Percentiles rank a stretch among this genome's conserved stretches.
phyloP scores from a whole-genome alignment of 2,113 vertebrate genomes.

The Corvus moneduloides region DNA sequence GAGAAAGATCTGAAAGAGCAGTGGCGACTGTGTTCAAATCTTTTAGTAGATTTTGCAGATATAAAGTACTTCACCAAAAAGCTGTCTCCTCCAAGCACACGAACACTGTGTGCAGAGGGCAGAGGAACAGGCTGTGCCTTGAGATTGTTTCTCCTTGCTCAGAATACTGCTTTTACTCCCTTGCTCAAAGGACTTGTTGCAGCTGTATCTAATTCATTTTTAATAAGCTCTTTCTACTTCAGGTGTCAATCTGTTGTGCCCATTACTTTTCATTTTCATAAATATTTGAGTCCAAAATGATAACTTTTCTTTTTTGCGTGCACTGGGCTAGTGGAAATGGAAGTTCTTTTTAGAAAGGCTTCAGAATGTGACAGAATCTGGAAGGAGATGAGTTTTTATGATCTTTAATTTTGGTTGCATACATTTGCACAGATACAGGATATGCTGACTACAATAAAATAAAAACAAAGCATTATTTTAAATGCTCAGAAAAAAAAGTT shows the following conservation, averaged over 20 bases:
- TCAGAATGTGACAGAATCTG: background rate
- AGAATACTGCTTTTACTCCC: slow-evolving; percentile 22
- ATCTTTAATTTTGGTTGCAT: background rate
- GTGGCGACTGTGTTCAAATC: background rate
- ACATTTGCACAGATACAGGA: background rate
- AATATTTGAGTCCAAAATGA: background rate
- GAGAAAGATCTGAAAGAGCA: background rate
- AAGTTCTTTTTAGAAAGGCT: background rate
- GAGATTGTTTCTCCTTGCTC: slow-evolving; percentile 11
- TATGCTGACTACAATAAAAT: background rate
- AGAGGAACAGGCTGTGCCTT: background rate
- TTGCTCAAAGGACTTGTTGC: slow-evolving; percentile 30
- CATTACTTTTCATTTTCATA: slow-evolving; percentile 45
- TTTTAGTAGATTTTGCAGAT: background rate
- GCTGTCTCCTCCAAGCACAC: background rate
- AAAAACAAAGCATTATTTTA: background rate
- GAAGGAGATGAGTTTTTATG: background rate
- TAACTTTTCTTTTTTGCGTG: background rate
- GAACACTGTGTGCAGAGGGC: background rate
- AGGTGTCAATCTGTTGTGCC: slow-evolving; percentile 32
- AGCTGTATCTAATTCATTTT: slow-evolving; percentile 57
- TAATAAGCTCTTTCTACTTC: slow-evolving; percentile 53
- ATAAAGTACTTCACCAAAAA: background rate
- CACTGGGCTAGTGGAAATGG: background rate
- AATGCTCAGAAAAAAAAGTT: background rate